Percentiles rank a stretch among this genome's conserved stretches.
Conservation (phyloP, 1,140 invertebrate species). For the Nixonia krombeini region DNA sequence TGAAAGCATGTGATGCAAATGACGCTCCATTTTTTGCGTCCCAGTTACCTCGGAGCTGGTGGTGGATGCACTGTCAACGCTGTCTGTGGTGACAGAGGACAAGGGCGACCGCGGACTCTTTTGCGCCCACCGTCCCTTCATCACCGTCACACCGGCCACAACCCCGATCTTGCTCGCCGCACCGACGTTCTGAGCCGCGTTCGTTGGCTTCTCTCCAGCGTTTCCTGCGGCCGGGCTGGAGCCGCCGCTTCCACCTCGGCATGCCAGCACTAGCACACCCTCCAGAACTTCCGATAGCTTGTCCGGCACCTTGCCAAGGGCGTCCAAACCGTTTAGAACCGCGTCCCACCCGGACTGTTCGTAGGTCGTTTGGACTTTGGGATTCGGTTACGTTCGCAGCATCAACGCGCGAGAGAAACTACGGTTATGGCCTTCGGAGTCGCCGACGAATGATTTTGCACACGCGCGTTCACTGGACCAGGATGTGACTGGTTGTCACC, state of each 20-base stretch:
- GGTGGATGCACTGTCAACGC: conserved; percentile 60
- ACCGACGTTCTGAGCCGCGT: conserved; percentile 19
- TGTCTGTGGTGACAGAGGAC: conserved; percentile 59
- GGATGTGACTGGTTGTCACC: too few relatives aligned
- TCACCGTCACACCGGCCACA: conserved; percentile 65
- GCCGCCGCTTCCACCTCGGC: conserved; percentile 54
- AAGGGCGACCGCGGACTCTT: conserved; percentile 41
- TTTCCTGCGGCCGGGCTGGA: conserved; percentile 23
- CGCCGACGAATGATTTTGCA: too few relatives aligned
- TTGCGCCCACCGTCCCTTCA: conserved; percentile 61
- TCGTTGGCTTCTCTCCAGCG: conserved; percentile 33
- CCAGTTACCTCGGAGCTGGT: conserved; percentile 61
- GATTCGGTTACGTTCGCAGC: conserved; percentile 2
- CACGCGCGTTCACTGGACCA: too few relatives aligned
- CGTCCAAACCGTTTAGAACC: conserved; percentile 48
- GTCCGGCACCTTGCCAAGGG: conserved; percentile 65
- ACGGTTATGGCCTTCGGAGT: too few relatives aligned
- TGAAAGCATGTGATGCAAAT: not conserved
- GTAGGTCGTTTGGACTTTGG: too few relatives aligned
- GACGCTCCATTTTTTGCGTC: not conserved
- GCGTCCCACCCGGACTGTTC: too few relatives aligned
- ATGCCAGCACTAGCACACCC: conserved; percentile 66
- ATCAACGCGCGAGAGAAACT: not conserved
- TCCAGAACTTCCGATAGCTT: conserved; percentile 66
- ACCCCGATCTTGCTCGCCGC: conserved; percentile 57